Evolutionary conservation across 2,888 invertebrate species (phyloP), one percentile per base, ranked within the genome.

Genomic region (Gastracanthus pulcherrimus): DNA sequence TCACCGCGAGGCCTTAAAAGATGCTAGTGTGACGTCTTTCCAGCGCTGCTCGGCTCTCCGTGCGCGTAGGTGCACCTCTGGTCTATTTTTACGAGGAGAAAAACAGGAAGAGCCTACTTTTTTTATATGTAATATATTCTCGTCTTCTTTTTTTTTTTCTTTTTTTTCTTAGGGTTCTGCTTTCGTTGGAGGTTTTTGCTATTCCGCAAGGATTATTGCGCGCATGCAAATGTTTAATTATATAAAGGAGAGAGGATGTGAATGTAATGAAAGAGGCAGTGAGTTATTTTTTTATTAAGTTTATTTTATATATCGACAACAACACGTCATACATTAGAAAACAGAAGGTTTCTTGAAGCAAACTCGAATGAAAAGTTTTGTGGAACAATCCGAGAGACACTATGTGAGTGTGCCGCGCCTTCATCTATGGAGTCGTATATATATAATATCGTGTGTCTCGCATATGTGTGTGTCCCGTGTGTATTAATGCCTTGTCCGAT

Each of bases 281-380:
- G 81, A 87, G 85, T 85, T 89, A 89, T 91, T 91, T 91, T 91
- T 91, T 91, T 91, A 91, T 91, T 91, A 91, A 91, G 91, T 91
- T 91, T 91, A 91, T 91, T 91, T 91, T 91, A 91, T 91, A 91
- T 91, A 91, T 91, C 91, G 91, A 91, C 91, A 91, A 91, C 91
- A 91, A 91, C 91, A 91, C 91, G 91, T 91, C 91, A 91, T 91
- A 91, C 91, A 91, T 91, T 91, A 91, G 91, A 91, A 91, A 91
- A 91, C 91, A 91, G 91, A 91, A 91, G 90, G 91, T 91, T 91
- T 91, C 91, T 91, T 91, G 91, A 91, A 91, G 91, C 91, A 91
- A 91, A 91, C 91, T 91, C 90, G 91, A 91, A 91, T 91, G 91
- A 91, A 91, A 91, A 91, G 91, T 91, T 90, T 91, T 90, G 90